Conservation (phyloP, 2,888 invertebrate genomes). For the Cyclophora albipunctata region DNA sequence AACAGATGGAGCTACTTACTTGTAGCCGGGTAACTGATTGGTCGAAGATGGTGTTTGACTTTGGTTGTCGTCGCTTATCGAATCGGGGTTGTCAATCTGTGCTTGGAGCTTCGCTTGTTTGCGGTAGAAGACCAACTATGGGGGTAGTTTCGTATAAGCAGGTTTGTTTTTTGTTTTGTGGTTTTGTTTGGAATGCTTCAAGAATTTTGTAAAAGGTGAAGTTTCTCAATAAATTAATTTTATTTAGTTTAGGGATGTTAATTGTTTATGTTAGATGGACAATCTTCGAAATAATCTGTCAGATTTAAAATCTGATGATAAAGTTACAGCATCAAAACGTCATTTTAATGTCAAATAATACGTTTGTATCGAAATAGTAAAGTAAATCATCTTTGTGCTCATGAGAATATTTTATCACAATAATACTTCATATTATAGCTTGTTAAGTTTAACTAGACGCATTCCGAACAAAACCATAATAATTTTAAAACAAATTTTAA, state of each 20-base stretch:
- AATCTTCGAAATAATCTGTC: too few species aligned
- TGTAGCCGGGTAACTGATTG: constrained; percentile 9
- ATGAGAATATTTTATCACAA: too few species aligned
- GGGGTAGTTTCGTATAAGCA: background rate
- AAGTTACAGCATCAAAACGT: too few species aligned
- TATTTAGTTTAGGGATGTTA: background rate
- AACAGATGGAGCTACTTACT: constrained; percentile 24
- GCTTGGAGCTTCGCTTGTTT: background rate
- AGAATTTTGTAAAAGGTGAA: background rate
- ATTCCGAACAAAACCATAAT: constrained; percentile 3
- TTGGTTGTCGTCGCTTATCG: background rate
- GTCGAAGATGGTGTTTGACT: constrained; percentile 11
- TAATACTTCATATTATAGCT: too few species aligned
- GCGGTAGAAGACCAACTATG: background rate
- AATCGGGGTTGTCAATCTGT: background rate
- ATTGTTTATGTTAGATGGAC: background rate
- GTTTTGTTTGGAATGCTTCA: background rate
- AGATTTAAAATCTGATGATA: too few species aligned
- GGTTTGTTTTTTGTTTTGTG: background rate
- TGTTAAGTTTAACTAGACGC: background rate
- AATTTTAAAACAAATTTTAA: background rate
- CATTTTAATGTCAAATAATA: too few species aligned
- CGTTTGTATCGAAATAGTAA: too few species aligned
- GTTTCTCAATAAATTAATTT: constrained; percentile 1
- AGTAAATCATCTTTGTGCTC: too few species aligned